Evolutionary conservation across 2,113 vertebrate genomes (phyloP), one percentile per base, ranked within the genome.

Genomic region (Ardeotis arabs): DNA sequence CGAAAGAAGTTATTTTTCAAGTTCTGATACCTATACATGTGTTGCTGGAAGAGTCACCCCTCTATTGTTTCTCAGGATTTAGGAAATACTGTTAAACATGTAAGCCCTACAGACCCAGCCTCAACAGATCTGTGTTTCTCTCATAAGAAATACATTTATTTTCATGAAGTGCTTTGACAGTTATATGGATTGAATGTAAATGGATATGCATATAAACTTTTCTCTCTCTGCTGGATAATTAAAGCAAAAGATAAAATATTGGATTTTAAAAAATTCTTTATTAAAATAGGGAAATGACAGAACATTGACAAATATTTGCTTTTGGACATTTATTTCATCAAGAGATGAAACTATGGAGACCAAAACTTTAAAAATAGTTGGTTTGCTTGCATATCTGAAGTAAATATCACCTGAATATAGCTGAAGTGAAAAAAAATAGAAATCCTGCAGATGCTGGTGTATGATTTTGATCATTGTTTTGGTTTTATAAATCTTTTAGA

Each of bases 61-160:
- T 49, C 29, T 49, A 16, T 25, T 75, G 12, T 80, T 92, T 87
- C n/a, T 82, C 18, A 87, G 44, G 68, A 63, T 86, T 68, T 85
- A 63, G 76, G 63, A 94, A 90, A 85, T 74, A 44, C 27, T 50
- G 45, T 78, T 62, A 64, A 66, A 19, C 27, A n/a, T 35, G 9
- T 64, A 56, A 80, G 44, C 49, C 31, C 69, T 84, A 49, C 5
- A 50, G 58, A 58, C 16, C 47, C 6, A 45, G 18, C n/a, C 22
- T 75, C 55, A 90, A 58, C 44, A 85, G 37, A 78, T 88, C 58
- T 89, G 7, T 4, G 20, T 68, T 75, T 67, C 47, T 87, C 83
- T 95, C 11, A 53, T 35, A 53, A 90, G 47, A 25, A 96, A 81
- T 76, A 49, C 14, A 37, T 93, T 92, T 90, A 78, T 96, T 98